A percentile compares a stretch with the other conserved stretches of the same genome.
Conservation (phyloP, 2,888 invertebrate genomes). For the Salticus scenicus region DNA sequence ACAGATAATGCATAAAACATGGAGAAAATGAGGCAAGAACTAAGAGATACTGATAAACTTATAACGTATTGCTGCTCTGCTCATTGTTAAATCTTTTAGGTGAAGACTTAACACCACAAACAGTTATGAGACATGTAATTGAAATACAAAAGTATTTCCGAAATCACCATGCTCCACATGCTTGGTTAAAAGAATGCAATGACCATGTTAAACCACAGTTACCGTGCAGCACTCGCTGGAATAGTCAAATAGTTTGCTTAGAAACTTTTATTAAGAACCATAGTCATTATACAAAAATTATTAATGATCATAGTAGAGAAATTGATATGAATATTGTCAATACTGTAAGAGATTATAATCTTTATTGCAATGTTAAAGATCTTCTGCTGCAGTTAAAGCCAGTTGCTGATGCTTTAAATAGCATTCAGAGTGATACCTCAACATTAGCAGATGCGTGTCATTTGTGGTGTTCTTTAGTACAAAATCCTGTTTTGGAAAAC, state of each 20-base stretch:
- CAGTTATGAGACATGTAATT: neutral
- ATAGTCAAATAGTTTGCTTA: slow-evolving; percentile 10
- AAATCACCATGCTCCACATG: slow-evolving; percentile 7
- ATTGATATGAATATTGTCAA: neutral
- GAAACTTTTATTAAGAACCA: neutral
- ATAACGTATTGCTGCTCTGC: neutral
- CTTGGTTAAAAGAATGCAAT: slow-evolving; percentile 4
- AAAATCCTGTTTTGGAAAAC: neutral
- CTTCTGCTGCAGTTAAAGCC: neutral
- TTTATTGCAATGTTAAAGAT: neutral
- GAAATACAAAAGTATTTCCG: neutral
- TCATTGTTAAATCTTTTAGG: slow-evolving; percentile 5
- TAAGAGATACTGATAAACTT: neutral
- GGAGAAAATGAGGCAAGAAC: slow-evolving; percentile 23
- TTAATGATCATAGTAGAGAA: neutral
- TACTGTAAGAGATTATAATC: neutral
- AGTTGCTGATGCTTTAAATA: neutral
- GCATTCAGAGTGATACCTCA: neutral
- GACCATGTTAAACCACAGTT: neutral
- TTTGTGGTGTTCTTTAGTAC: neutral
- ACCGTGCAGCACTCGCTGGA: slow-evolving; percentile 14
- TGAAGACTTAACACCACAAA: neutral
- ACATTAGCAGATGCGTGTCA: slow-evolving; percentile 4
- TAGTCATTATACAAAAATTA: neutral
- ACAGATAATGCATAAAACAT: slow-evolving; percentile 12